A percentile compares a stretch with the other conserved stretches of the same genome.
Conservation (phyloP, 2,888 invertebrate species). For the Trichopria drosophilae region DNA sequence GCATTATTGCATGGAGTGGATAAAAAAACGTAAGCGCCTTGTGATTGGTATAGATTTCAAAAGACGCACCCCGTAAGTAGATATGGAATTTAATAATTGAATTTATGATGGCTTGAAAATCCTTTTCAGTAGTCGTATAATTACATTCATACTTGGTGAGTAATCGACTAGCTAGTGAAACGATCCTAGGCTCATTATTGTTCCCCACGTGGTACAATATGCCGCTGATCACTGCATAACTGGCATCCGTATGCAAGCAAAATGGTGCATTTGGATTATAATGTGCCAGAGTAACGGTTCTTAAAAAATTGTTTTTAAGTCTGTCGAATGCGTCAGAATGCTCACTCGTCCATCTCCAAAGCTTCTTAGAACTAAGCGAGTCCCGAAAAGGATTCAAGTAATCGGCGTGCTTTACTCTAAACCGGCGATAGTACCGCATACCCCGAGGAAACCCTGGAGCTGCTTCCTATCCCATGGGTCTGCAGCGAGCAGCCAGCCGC, state of each 20-base stretch:
- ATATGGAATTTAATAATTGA: slow-evolving; percentile 38
- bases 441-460: slow-evolving; percentile 1
- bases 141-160: slow-evolving; percentile 25
- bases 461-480: background rate
- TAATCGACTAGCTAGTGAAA: slow-evolving; percentile 35
- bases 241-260: slow-evolving; percentile 24
- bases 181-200: slow-evolving; percentile 8
- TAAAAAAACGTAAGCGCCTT: no score
- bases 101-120: slow-evolving; percentile 36
- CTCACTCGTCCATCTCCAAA: background rate
- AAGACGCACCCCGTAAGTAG: slow-evolving; percentile 37
- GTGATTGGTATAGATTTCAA: no score
- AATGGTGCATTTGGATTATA: slow-evolving; percentile 7
- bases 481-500: no score
- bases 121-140: slow-evolving; percentile 39
- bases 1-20: no score
- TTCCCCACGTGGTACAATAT: slow-evolving; percentile 24
- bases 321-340: background rate
- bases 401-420: background rate
- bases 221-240: slow-evolving; percentile 28
- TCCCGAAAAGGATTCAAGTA: background rate
- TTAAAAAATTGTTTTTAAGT: no score
- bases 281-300: slow-evolving; percentile 17
- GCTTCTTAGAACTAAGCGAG: background rate
- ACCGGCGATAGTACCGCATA: slow-evolving; percentile 3